phyloP scores from a whole-genome alignment of 2,888 invertebrate species.

The Petrolisthes cinctipes region DNA sequence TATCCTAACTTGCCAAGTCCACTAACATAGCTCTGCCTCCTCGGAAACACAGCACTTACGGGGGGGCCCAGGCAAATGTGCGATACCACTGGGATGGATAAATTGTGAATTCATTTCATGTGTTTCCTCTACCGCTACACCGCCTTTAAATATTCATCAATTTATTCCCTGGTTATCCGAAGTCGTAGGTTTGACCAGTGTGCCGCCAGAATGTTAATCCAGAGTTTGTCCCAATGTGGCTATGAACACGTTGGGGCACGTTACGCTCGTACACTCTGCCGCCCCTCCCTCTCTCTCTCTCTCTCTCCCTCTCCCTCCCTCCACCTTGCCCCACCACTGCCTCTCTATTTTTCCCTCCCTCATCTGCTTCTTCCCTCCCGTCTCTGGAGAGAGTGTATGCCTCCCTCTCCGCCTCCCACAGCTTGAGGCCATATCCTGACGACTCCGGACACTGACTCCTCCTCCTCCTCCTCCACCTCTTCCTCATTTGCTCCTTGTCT shows the following conservation, averaged over 20 bases:
- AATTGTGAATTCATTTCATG: conserved; percentile 62
- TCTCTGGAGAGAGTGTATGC: conserved; percentile 21
- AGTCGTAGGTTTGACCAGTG: conserved; percentile 58
- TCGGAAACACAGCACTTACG: conserved; percentile 57
- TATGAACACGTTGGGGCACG: conserved; percentile 59
- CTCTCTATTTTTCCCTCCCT: conserved; percentile 18
- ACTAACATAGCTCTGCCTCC: conserved; percentile 50
- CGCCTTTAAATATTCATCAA: conserved; percentile 63
- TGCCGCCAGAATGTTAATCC: conserved; percentile 53
- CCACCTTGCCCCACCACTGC: conserved; percentile 11
- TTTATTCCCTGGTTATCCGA: conserved; percentile 61
- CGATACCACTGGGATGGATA: conserved; percentile 59
- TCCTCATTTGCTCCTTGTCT: conserved; percentile 53
- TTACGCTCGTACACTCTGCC: conserved; percentile 53
- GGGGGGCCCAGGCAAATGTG: conserved; percentile 53
- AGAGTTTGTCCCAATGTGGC: conserved; percentile 55
- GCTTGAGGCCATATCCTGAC: conserved; percentile 26
- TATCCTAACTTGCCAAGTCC: conserved; percentile 59
- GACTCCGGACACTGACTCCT: conserved; percentile 49
- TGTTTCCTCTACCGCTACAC: conserved; percentile 54
- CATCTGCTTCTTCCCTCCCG: conserved; percentile 32
- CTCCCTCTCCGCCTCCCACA: conserved; percentile 26
- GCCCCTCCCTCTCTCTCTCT: conserved; percentile 11
- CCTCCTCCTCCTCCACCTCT: conserved; percentile 48
- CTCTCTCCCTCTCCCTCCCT: background rate